Evolutionary conservation across 1,140 invertebrate species (phyloP), one percentile per base, ranked within the genome.

Genomic region (Drosophila baimaii): DNA sequence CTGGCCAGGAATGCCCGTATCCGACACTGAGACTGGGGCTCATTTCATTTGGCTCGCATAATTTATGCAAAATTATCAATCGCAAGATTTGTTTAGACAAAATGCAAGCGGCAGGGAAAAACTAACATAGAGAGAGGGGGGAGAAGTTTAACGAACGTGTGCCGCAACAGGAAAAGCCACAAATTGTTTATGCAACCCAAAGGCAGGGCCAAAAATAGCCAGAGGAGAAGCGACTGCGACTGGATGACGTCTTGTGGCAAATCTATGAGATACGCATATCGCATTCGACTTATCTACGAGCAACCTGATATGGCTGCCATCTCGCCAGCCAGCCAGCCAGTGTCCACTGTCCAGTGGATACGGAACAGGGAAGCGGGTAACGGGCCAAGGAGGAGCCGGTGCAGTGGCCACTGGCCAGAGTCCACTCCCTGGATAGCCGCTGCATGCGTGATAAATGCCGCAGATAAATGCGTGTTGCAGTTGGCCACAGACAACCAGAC

Each of bases 251-350:
- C 69, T 72, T 70, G 54, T 72, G 68, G 69, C 69, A 89, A 84
- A 88, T 89, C 84, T 81, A 88, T 88, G 84, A 80, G 84, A 89
- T 89, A 88, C 80, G 83, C 83, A 84, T 88, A 88, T 88, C 84
- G 84, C 84, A 89, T 89, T 89, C 88, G 80, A 89, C 80, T 89
- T 88, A 88, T 88, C 85, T 89, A 61, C 78, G 49, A 62, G 77
- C 66, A 86, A 88, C 84, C 81, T 74, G 83, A 86, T 86, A 86
- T 86, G 83, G 77, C 58, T 65, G 62, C 63, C 81, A 61, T 64
- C 68, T 71, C 27, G 10, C 31, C 21, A 57, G 37, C 12, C 25
- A 37, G n/a, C 31, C 12, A 33, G 44, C 12, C 25, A 37, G 47
- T 9, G 44, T 41, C 62, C 51, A 74, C 12, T 72, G 51, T 74